These are phyloP conservation scores for Austrolebias charrua DNA, from an alignment of 2,797 vertebrate species.

Conservation along the genomic window DNA sequence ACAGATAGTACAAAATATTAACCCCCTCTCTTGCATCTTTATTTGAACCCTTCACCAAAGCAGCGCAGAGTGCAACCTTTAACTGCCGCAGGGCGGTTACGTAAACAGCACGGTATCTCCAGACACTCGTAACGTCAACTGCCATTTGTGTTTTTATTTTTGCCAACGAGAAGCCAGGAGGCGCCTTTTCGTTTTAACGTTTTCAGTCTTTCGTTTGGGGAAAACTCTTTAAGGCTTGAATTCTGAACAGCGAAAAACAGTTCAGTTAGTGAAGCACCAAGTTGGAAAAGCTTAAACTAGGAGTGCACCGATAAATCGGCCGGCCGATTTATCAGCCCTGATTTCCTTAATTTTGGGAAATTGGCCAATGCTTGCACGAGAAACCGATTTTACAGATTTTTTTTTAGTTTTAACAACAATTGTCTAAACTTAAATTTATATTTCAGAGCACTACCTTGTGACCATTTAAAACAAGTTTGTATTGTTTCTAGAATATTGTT, in stretches of 20 bases:
- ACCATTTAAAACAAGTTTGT: too few relatives aligned
- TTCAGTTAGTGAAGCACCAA: constrained; percentile 33
- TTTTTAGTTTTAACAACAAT: too few relatives aligned
- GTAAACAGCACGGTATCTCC: constrained; percentile 54
- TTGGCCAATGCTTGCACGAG: too few relatives aligned
- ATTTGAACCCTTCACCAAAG: constrained; percentile 66
- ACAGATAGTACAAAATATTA: constrained; percentile 81
- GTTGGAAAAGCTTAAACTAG: constrained; percentile 33
- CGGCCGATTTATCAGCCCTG: too few relatives aligned
- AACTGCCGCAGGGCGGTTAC: constrained; percentile 44
- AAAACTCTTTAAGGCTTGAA: constrained; percentile 61
- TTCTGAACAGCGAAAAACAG: constrained; percentile 46
- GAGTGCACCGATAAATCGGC: too few relatives aligned
- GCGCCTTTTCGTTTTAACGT: constrained; percentile 21
- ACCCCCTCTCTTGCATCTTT: constrained; percentile 63
- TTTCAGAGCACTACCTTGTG: too few relatives aligned
- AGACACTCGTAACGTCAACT: constrained; percentile 25
- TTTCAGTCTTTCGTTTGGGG: constrained; percentile 17
- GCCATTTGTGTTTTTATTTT: constrained; percentile 28
- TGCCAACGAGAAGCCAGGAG: constrained; percentile 24
- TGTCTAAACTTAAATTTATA: too few relatives aligned
- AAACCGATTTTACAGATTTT: too few relatives aligned
- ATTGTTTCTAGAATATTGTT: too few relatives aligned
- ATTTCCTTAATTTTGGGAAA: too few relatives aligned
- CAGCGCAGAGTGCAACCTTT: constrained; percentile 32